Evolutionary conservation across 2,113 vertebrate genomes (phyloP), one percentile per base, ranked within the genome.

Genomic region (Hippocampus zosterae): DNA sequence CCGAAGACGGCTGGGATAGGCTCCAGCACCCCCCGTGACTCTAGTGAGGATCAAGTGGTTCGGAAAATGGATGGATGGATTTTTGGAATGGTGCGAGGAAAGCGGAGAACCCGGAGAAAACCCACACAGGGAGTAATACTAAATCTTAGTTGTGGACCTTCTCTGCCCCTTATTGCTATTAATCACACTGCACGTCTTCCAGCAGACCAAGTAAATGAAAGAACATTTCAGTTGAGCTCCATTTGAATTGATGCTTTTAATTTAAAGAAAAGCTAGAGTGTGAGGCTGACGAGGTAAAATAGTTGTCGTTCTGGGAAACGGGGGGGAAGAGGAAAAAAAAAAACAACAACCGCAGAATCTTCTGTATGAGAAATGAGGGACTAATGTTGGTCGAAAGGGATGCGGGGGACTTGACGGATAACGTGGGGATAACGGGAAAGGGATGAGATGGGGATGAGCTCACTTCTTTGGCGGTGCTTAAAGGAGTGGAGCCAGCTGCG

Each of bases 401-500:
- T 70, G 68, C 68, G 42, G 18, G 69, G 79, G 59, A 65, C 63
- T 71, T 59, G 61, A 79, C 71, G 73, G 73, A 86, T 79, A 85
- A 79, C 72, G 40, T 70, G 65, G 65, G 83, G 76, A 85, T 83
- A 85, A 85, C 78, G 69, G 73, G 69, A 81, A 65, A 46, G 63
- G 42, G 63, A 65, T 65, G 77, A 74, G 78, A 87, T 79, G n/a
- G 88, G 88, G 89, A 91, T 92, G 84, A 73, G 80, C 92, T 93
- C 81, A 91, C 91, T 88, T 93, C 86, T 89, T 92, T 91, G 91
- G 81, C 88, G 73, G 90, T 91, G 90, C 90, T 94, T 93, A 93
- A 94, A 92, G 89, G 63, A 44, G 92, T 90, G 65, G 83, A 92
- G 93, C 90, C 94, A 93, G 94, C 92, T 94, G 93, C 84, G 92